These are phyloP conservation scores for Acropora yongei DNA, from an alignment of 64 coral and sea anemone genomes.

Conservation along the genomic window DNA sequence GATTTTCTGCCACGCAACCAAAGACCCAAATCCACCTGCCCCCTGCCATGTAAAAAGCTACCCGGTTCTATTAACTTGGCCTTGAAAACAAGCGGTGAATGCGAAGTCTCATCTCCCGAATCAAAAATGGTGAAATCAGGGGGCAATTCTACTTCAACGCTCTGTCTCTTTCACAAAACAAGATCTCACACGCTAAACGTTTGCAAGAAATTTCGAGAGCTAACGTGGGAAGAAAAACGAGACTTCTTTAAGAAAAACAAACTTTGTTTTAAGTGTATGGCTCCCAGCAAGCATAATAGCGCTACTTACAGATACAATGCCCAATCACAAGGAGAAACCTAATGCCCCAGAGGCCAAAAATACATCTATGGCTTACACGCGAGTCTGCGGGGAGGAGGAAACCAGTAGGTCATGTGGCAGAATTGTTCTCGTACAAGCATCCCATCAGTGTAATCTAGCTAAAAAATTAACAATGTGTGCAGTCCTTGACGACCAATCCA, in stretches of 20 bases:
- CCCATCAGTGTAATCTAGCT: constrained; percentile 51
- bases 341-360: background rate
- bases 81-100: background rate
- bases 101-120: no score
- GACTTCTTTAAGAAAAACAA: constrained; percentile 58
- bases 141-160: background rate
- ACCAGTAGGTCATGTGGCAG: constrained; percentile 55
- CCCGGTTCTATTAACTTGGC: background rate
- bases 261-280: constrained; percentile 27
- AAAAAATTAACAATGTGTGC: constrained; percentile 52
- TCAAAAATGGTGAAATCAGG: background rate
- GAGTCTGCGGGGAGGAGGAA: constrained; percentile 68
- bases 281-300: background rate
- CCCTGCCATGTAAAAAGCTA: no score
- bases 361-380: constrained; percentile 37
- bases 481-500: constrained; percentile 80
- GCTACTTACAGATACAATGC: constrained; percentile 20
- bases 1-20: background rate
- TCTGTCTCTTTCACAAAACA: constrained; percentile 41
- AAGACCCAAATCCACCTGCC: no score
- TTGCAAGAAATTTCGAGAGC: constrained; percentile 68
- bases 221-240: background rate
- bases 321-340: background rate
- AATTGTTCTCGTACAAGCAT: constrained; percentile 64
- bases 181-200: constrained; percentile 28